Conservation (phyloP, 2,888 invertebrate species). For the Villa cingulata region DNA sequence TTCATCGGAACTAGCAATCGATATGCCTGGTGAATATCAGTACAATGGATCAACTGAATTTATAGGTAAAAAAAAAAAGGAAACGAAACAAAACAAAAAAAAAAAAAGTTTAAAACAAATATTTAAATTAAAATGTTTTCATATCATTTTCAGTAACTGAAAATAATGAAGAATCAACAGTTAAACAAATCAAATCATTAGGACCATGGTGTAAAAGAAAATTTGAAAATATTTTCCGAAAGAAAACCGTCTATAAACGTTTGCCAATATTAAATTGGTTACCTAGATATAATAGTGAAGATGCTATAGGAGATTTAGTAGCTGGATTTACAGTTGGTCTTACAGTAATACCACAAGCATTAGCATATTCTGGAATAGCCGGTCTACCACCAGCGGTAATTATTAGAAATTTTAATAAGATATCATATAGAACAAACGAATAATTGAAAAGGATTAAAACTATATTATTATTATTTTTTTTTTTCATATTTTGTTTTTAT, state of each 20-base stretch:
- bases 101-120: no score
- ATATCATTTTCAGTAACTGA: conserved; percentile 37
- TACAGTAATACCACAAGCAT: conserved; percentile 57
- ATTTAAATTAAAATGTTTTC: no score
- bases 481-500: conserved; percentile 17
- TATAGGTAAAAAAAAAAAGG: conserved; percentile 10
- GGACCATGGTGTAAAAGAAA: conserved; percentile 26
- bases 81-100: no score
- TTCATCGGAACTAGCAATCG: conserved; percentile 27
- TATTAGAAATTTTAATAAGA: conserved; percentile 3
- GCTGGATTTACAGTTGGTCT: conserved; percentile 81
- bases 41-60: conserved; percentile 28
- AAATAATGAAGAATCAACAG: conserved; percentile 25
- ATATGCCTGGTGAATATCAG: conserved; percentile 30
- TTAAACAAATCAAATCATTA: conserved; percentile 20
- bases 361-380: conserved; percentile 70
- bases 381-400: conserved; percentile 55
- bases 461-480: background rate
- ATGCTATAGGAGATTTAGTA: conserved; percentile 73
- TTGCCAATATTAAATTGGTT: conserved; percentile 67
- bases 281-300: conserved; percentile 57
- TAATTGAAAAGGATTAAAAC: background rate
- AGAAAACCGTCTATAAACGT: conserved; percentile 58
- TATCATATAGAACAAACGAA: background rate
- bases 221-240: conserved; percentile 44